Evolutionary conservation across 2,113 vertebrate genomes (phyloP), one percentile per base, ranked within the genome.

Genomic region (Varanus salvator): DNA sequence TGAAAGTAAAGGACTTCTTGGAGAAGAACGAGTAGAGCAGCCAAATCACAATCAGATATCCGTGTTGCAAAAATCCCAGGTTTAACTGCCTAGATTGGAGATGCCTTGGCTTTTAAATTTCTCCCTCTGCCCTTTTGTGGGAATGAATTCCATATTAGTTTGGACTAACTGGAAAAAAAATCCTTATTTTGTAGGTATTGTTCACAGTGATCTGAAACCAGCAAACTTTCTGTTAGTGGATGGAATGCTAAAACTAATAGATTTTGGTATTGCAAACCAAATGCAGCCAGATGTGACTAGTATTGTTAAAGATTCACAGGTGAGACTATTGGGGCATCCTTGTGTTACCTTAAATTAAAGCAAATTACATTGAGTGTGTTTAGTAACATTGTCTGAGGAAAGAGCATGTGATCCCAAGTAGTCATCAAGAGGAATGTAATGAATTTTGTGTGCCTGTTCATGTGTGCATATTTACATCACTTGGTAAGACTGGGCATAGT

Each of bases 221-320:
- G 99, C 99, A 38, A 99, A 99, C 94, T 99, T 99, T 96, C 96
- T 99, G 78, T 98, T 99, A 78, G 99, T 99, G 93, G 99, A 99
- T 86, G 98, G 98, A 23, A 99, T 99, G 69, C 95, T 99, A 86
- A 99, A 99, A 92, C 91, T 99, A 82, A 99, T 99, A 78, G 99
- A 99, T 96, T 99, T 99, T 94, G 99, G 99, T 38, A 99, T 99
- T 83, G 98, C 99, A 92, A 99, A 99, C 93, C 98, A 98, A 96
- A 99, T 99, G 96, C 99, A 99, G 71, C 98, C 99, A 84, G 99
- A 99, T 95, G 98, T 98, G 68, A 99, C 99, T 1, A 99, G 99
- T 96, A 99, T 99, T 64, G 95, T 99, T 97, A 99, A 99, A 96
- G 98, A 99, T 93, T 99, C 98, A 74, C 98, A 98, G 97, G 99